Evolutionary conservation across 2,888 invertebrate species (phyloP).

Genomic region (Ochropleura leucogaster): DNA sequence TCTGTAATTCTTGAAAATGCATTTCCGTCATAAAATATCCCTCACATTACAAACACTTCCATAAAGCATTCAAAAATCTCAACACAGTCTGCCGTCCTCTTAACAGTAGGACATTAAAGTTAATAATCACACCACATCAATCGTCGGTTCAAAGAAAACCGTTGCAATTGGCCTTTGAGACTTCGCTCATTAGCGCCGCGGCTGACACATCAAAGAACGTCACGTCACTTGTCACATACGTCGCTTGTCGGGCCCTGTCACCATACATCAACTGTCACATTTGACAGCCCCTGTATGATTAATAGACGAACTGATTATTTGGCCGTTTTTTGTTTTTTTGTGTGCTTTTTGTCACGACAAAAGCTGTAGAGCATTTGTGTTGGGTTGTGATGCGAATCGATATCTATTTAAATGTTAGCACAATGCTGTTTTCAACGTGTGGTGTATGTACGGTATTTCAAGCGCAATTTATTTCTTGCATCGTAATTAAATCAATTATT

Average conservation of each 20-base stretch:
- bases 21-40: slow-evolving; percentile 56
- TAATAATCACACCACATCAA: slow-evolving; percentile 71
- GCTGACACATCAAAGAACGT: slow-evolving; percentile 83
- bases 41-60: slow-evolving; percentile 40
- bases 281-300: slow-evolving; percentile 77
- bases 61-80: slow-evolving; percentile 50
- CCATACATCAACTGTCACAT: slow-evolving; percentile 76
- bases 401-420: slow-evolving; percentile 53
- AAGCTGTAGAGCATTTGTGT: slow-evolving; percentile 75
- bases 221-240: slow-evolving; percentile 74
- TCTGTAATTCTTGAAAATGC: slow-evolving; percentile 40
- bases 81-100: slow-evolving; percentile 58
- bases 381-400: slow-evolving; percentile 62
- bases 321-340: slow-evolving; percentile 63
- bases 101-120: slow-evolving; percentile 69
- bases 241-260: slow-evolving; percentile 79
- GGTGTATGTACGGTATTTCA: slow-evolving; percentile 16
- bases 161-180: slow-evolving; percentile 71
- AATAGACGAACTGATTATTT: slow-evolving; percentile 83
- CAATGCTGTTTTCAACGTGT: slow-evolving; percentile 13
- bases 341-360: slow-evolving; percentile 74
- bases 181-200: slow-evolving; percentile 80
- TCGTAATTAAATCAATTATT: slow-evolving; percentile 31
- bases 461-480: slow-evolving; percentile 16
- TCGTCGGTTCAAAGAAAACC: slow-evolving; percentile 72